Evolutionary conservation across 2,888 invertebrate genomes (phyloP).

Genomic region (Apoda limacodes): DNA sequence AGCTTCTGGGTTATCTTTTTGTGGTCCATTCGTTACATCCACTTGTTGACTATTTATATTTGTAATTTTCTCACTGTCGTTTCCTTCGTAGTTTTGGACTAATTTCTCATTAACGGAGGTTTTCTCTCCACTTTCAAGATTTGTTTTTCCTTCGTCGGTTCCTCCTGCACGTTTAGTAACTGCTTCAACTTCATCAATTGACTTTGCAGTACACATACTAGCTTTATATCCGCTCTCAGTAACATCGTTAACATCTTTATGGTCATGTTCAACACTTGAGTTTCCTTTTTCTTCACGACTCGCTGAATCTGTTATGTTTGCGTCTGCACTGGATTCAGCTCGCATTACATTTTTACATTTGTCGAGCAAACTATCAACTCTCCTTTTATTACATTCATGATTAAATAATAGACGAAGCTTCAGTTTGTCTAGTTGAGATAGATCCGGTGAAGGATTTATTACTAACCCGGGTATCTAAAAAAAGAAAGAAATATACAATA

Average conservation of each 20-base stretch:
- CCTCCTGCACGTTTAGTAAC: too few relatives aligned
- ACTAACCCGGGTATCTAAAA: slow-evolving; percentile 36
- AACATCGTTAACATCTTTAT: neutral
- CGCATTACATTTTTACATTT: slow-evolving; percentile 31
- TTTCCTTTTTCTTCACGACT: slow-evolving; percentile 1
- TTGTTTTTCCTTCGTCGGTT: too few relatives aligned
- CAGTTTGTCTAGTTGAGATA: slow-evolving; percentile 45
- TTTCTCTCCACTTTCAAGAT: neutral
- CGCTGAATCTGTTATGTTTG: too few relatives aligned
- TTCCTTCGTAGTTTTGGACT: slow-evolving; percentile 1
- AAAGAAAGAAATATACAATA: too few relatives aligned
- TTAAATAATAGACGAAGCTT: slow-evolving; percentile 37
- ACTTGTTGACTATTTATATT: too few relatives aligned
- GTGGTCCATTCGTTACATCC: too few relatives aligned
- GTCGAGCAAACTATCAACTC: slow-evolving; percentile 31
- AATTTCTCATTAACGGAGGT: neutral
- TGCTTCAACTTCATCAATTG: too few relatives aligned
- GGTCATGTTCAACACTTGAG: neutral
- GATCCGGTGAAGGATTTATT: slow-evolving; percentile 30
- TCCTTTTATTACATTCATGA: slow-evolving; percentile 43
- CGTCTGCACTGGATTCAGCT: neutral
- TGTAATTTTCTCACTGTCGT: slow-evolving; percentile 1
- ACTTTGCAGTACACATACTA: too few relatives aligned
- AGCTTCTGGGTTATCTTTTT: too few relatives aligned
- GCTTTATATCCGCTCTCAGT: too few relatives aligned